Evolutionary conservation across 1,140 invertebrate species (phyloP).

Genomic region (Brachionus plicatilis): DNA sequence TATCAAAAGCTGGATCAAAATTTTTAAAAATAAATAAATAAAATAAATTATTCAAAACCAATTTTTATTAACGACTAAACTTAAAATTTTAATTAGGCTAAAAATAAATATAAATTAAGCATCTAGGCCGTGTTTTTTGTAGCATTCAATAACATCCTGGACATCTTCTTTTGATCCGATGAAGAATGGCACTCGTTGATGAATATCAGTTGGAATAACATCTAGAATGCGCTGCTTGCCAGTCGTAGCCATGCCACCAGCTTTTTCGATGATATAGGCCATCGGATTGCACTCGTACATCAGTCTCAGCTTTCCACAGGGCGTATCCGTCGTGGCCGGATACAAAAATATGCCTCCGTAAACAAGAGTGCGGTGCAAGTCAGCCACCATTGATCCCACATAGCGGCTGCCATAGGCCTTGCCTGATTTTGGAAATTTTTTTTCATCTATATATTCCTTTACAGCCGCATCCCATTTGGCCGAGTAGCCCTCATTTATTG

Average conservation of each 20-base stretch:
- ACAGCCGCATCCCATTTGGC: slow-evolving; percentile 74
- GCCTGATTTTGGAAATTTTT: slow-evolving; percentile 72
- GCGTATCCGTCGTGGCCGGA: slow-evolving; percentile 80
- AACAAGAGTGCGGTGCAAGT: slow-evolving; percentile 92
- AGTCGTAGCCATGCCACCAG: slow-evolving; percentile 75
- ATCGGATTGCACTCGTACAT: slow-evolving; percentile 97
- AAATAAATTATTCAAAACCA: background rate
- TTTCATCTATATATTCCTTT: slow-evolving; percentile 78
- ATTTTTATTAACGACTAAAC: background rate
- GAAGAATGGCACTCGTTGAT: slow-evolving; percentile 84
- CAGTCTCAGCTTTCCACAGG: slow-evolving; percentile 90
- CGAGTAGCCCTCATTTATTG: slow-evolving; percentile 79
- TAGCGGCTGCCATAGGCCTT: slow-evolving; percentile 65
- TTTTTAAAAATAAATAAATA: too few species aligned
- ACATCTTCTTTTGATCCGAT: slow-evolving; percentile 90
- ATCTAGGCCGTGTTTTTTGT: background rate
- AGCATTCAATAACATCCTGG: slow-evolving; percentile 60
- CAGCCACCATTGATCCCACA: slow-evolving; percentile 98
- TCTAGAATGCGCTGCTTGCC: slow-evolving; percentile 80
- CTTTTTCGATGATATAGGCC: slow-evolving; percentile 80
- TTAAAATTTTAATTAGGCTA: background rate
- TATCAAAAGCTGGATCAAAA: too few species aligned
- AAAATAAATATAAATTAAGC: background rate
- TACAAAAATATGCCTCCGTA: slow-evolving; percentile 99
- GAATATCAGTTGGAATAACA: slow-evolving; percentile 76